Evolutionary conservation across 2,888 invertebrate species (phyloP), one percentile per base, ranked within the genome.

Genomic region (Ptilodon capucinus): DNA sequence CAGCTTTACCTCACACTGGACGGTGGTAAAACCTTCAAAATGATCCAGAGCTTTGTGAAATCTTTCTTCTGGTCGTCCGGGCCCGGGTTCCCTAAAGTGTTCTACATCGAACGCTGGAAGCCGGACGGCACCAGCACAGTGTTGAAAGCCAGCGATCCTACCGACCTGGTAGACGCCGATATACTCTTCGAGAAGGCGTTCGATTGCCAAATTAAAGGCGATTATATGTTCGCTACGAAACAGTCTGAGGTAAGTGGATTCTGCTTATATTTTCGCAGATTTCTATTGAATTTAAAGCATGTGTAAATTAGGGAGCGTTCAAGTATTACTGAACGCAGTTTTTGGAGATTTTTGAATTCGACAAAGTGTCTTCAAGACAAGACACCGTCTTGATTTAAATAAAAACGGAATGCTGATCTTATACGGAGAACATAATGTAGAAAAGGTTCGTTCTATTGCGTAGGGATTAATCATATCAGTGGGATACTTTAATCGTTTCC

Each of bases 151-250:
- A 84, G 81, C 41, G 91, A 84, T 19, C 91, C 92, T 0, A 76
- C 77, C 0, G 91, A 92, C 46, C 77, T 93, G 57, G 79, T 46
- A 75, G 95, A 72, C 76, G 91, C 90, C 6, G 78, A 84, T 41
- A 82, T 91, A 1, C 78, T 95, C 21, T 92, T 95, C 40, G 91
- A 92, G 14, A 92, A 94, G 60, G 95, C 96, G 1, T 94, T 95
- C 69, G 96, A 97, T 75, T 96, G 97, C 80, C 95, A 95, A 74
- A 93, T 97, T 25, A 95, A 94, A 72, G 96, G 95, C 13, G 95
- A 96, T 67, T 97, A 95, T 79, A 94, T 97, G 93, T 97, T 98
- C 83, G 96, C 95, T 0, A 95, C 96, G 0, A 94, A 93, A 72
- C 93, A 93, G 74, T 83, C 84, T 38, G 91, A 92, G 88, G 95